A percentile compares a stretch with the other conserved stretches of the same genome.
phyloP scores from a whole-genome alignment of 2,797 vertebrate species.

The Sebastes dallii region DNA sequence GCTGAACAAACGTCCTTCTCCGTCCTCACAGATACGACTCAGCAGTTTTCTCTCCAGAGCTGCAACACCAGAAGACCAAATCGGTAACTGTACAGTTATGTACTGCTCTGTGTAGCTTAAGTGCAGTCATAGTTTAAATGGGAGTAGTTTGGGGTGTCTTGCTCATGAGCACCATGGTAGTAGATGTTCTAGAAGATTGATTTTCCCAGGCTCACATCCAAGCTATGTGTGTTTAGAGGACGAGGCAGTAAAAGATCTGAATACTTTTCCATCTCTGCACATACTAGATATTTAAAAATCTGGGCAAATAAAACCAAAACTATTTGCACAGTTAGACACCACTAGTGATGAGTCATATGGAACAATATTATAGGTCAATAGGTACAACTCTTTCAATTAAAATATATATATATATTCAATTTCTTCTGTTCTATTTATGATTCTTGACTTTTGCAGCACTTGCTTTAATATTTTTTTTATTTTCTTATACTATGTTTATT shows the following conservation, averaged over 20 bases:
- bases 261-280: no score
- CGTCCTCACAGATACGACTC: constrained; percentile 81
- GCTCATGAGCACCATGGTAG: background rate
- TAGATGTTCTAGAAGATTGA: background rate
- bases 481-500: background rate
- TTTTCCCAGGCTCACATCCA: background rate
- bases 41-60: constrained; percentile 86
- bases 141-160: background rate
- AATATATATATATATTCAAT: no score
- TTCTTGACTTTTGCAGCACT: background rate
- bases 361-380: background rate
- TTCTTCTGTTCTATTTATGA: no score
- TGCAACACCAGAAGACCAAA: constrained; percentile 30
- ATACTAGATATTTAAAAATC: no score
- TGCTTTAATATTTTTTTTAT: no score
- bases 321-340: no score
- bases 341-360: no score
- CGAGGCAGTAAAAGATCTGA: no score
- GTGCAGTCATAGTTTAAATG: background rate
- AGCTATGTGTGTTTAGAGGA: background rate
- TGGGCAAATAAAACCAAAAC: no score
- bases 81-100: background rate
- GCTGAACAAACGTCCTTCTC: constrained; percentile 67
- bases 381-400: fast-evolving
- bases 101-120: background rate